Conservation (phyloP, 2,888 invertebrate species). For the Tenthredo distinguenda region DNA sequence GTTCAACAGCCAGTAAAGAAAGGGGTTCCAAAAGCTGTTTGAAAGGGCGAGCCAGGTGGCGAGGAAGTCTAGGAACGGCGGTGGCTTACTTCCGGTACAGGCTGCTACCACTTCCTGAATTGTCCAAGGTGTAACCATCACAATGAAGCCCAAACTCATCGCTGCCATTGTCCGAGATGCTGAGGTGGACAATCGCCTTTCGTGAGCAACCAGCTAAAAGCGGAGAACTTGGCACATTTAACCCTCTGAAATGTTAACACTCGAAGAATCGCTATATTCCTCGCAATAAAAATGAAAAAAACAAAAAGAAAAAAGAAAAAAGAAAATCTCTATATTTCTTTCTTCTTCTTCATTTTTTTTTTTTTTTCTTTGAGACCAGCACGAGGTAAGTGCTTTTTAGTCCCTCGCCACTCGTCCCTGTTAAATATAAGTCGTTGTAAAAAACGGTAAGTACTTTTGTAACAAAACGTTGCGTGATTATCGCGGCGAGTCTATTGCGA, state of each 20-base stretch:
- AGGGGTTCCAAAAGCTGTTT: conserved; percentile 95
- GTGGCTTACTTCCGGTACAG: conserved; percentile 92
- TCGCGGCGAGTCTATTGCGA: background rate
- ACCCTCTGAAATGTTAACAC: background rate
- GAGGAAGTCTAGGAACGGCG: conserved; percentile 89
- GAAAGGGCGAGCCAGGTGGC: conserved; percentile 93
- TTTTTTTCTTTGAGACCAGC: background rate
- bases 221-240: background rate
- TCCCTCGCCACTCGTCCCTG: background rate
- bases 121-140: conserved; percentile 94
- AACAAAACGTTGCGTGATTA: background rate
- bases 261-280: background rate
- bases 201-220: conserved; percentile 81
- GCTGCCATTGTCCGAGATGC: conserved; percentile 95
- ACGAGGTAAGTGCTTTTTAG: background rate
- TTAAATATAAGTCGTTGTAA: background rate
- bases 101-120: conserved; percentile 95
- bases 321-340: background rate
- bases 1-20: conserved; percentile 93
- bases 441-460: background rate
- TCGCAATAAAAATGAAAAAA: background rate
- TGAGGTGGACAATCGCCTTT: conserved; percentile 87
- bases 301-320: too few relatives aligned
- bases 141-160: conserved; percentile 94
- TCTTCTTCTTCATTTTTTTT: background rate